Conservation (phyloP, 2,888 invertebrate species). For the Mesochorus sp. region DNA sequence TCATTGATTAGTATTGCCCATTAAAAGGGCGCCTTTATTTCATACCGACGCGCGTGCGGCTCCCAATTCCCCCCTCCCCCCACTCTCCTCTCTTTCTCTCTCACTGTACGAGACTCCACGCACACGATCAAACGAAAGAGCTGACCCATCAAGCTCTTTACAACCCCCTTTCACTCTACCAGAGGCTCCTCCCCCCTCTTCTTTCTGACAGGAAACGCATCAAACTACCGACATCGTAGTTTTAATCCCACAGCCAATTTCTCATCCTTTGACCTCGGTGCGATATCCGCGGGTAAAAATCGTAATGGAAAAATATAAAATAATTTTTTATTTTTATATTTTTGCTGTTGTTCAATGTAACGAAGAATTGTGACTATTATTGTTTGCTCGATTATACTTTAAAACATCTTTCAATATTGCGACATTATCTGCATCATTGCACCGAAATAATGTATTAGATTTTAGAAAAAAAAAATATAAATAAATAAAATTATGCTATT, state of each 20-base stretch:
- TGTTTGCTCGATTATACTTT: too few species aligned
- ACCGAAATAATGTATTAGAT: too few species aligned
- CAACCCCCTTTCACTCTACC: constrained; percentile 27
- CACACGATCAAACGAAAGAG: constrained; percentile 29
- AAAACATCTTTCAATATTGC: too few species aligned
- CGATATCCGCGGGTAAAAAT: neutral
- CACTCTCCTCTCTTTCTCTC: constrained; percentile 30
- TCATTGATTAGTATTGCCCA: constrained; percentile 81
- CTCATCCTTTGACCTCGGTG: constrained; percentile 45
- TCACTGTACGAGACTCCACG: constrained; percentile 5
- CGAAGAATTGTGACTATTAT: neutral
- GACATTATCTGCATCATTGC: too few species aligned
- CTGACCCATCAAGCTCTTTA: constrained; percentile 44
- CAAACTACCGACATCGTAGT: constrained; percentile 42
- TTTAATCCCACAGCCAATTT: constrained; percentile 50
- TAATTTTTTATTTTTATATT: neutral
- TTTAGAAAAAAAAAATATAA: neutral
- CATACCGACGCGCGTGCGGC: constrained; percentile 67
- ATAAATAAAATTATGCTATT: too few species aligned
- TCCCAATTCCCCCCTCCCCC: constrained; percentile 41
- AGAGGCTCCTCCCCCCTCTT: constrained; percentile 30
- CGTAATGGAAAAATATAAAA: neutral
- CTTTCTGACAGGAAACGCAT: constrained; percentile 54
- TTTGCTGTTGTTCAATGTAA: neutral
- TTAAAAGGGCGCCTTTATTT: constrained; percentile 80